phyloP scores from a whole-genome alignment of 2,113 vertebrate species.

The Cyprinodon brontotheroides region DNA sequence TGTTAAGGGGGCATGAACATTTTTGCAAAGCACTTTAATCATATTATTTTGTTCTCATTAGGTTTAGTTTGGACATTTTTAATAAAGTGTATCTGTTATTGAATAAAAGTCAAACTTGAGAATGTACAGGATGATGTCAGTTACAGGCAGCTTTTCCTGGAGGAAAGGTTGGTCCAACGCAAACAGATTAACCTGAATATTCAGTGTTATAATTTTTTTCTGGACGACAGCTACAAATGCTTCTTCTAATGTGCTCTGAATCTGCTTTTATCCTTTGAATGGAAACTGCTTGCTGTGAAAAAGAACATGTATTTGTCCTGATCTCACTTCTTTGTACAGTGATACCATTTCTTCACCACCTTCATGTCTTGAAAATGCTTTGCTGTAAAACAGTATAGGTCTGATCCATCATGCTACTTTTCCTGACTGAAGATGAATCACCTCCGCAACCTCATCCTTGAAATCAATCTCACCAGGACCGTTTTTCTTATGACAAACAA shows the following conservation, averaged over 20 bases:
- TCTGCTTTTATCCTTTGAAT: conserved; percentile 34
- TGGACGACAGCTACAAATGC: conserved; percentile 14
- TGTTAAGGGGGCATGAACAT: not conserved
- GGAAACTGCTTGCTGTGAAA: conserved; percentile 2
- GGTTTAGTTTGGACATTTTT: conserved; percentile 31
- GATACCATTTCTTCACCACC: conserved; percentile 11
- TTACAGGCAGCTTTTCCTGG: conserved; percentile 32
- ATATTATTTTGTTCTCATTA: not conserved
- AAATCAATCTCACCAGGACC: conserved; percentile 20
- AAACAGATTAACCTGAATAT: conserved; percentile 32
- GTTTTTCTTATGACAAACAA: conserved; percentile 31
- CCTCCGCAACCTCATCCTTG: conserved; percentile 22
- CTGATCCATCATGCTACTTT: conserved; percentile 8
- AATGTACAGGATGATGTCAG: conserved; percentile 62
- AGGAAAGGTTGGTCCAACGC: conserved; percentile 8
- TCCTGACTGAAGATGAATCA: conserved; percentile 19
- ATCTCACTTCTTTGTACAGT: conserved; percentile 2
- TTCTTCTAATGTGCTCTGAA: conserved; percentile 38
- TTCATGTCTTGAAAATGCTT: conserved; percentile 32
- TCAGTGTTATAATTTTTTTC: conserved; percentile 23
- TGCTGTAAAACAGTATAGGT: conserved; percentile 37
- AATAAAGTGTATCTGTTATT: conserved; percentile 21
- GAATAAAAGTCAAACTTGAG: conserved; percentile 47
- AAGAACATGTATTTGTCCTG: conserved; percentile 34
- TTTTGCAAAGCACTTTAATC: not conserved